These are phyloP conservation scores for Catalaphyllia jardinei DNA, from an alignment of 64 coral and sea anemone genomes.

Conservation along the genomic window DNA sequence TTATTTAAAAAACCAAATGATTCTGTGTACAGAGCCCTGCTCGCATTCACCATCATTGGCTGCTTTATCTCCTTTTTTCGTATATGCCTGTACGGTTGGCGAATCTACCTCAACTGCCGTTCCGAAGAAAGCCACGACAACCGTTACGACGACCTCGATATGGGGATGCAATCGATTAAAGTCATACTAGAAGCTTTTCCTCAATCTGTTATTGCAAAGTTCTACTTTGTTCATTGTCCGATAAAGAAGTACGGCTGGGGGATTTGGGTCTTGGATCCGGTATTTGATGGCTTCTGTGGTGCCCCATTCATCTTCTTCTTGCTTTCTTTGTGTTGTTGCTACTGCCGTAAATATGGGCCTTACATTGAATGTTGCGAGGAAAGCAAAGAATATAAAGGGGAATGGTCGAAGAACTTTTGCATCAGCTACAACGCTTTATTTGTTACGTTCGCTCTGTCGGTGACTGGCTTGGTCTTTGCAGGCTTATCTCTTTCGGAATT, in stretches of 20 bases:
- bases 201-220: neutral
- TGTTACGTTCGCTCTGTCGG: too few relatives aligned
- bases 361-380: too few relatives aligned
- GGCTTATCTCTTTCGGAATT: too few relatives aligned
- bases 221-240: neutral
- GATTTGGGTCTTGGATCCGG: neutral
- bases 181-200: neutral
- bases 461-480: too few relatives aligned
- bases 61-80: neutral
- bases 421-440: too few relatives aligned
- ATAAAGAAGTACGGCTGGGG: neutral
- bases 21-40: neutral
- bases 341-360: too few relatives aligned
- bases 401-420: too few relatives aligned
- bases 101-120: neutral
- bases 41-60: neutral
- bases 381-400: too few relatives aligned
- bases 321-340: too few relatives aligned
- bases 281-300: neutral
- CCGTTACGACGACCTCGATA: neutral
- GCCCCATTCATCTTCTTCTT: neutral
- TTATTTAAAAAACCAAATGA: neutral
- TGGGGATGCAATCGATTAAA: neutral
- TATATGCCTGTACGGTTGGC: neutral
- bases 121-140: neutral